Conservation (phyloP, 2,797 vertebrate genomes). For the Nannoperca australis region DNA sequence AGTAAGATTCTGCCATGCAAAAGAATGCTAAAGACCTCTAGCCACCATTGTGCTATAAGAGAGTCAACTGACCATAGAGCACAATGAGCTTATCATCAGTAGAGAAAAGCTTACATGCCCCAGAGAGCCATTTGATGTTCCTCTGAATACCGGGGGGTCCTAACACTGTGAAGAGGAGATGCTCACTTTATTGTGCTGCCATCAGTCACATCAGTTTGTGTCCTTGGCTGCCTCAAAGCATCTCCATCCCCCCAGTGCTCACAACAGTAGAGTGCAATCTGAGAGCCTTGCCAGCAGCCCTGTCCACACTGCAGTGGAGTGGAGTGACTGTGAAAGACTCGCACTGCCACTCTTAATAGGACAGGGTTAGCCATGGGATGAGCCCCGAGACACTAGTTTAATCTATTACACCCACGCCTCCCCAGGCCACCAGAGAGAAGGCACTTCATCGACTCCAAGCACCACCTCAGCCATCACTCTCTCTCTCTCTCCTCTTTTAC, state of each 20-base stretch:
- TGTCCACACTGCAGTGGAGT: constrained; percentile 61
- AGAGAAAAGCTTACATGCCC: constrained; percentile 64
- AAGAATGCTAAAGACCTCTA: constrained; percentile 48
- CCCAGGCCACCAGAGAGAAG: constrained; percentile 60
- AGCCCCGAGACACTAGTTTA: constrained; percentile 73
- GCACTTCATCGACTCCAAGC: constrained; percentile 68
- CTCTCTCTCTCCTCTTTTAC: constrained; percentile 11
- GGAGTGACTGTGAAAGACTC: constrained; percentile 70
- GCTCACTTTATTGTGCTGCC: constrained; percentile 81
- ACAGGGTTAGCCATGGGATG: constrained; percentile 75
- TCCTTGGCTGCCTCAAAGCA: constrained; percentile 74
- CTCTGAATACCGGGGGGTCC: constrained; percentile 60
- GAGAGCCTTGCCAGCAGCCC: constrained; percentile 65
- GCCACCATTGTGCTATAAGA: constrained; percentile 51
- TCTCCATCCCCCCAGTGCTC: constrained; percentile 53
- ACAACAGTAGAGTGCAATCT: constrained; percentile 65
- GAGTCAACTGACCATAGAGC: constrained; percentile 49
- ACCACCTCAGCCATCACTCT: constrained; percentile 54
- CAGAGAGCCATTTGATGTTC: constrained; percentile 68
- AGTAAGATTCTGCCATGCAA: constrained; percentile 39
- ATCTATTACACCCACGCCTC: constrained; percentile 80
- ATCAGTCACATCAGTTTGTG: constrained; percentile 81
- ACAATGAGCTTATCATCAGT: constrained; percentile 67
- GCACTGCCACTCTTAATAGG: constrained; percentile 76
- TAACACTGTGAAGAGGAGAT: constrained; percentile 59